Evolutionary conservation across 2,888 invertebrate genomes (phyloP).

Genomic region (Tipula unca): DNA sequence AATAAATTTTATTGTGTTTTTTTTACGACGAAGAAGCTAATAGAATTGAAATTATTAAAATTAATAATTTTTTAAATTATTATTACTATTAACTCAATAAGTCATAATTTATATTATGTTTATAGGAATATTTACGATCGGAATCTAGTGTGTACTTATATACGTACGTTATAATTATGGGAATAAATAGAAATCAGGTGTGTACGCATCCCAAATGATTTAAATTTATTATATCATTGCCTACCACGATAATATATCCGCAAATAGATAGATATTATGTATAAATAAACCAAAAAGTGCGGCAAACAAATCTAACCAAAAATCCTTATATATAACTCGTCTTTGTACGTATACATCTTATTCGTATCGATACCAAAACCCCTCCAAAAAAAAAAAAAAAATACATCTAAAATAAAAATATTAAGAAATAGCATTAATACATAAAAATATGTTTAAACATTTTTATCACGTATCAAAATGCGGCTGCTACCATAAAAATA

Average conservation of each 20-base stretch:
- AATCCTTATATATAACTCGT: neutral
- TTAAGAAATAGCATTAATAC: neutral
- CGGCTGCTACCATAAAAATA: slow-evolving; percentile 14
- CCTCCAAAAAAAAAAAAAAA: neutral
- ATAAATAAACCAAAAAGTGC: neutral
- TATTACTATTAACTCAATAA: neutral
- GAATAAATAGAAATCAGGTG: neutral
- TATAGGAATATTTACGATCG: neutral
- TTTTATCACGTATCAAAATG: neutral
- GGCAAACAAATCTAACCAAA: neutral
- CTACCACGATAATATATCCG: neutral
- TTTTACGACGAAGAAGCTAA: neutral
- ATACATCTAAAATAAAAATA: neutral
- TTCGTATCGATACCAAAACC: neutral
- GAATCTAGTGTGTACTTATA: neutral
- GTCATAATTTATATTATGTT: neutral
- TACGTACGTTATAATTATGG: neutral
- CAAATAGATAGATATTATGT: neutral
- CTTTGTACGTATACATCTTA: too few relatives aligned
- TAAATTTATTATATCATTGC: neutral
- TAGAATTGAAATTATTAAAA: slow-evolving; percentile 14
- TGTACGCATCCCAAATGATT: neutral
- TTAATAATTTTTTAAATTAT: neutral
- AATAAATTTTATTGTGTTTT: neutral
- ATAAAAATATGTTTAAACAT: neutral